phyloP scores from a whole-genome alignment of 2,113 vertebrate genomes.

The Pachycephala philippinensis region DNA sequence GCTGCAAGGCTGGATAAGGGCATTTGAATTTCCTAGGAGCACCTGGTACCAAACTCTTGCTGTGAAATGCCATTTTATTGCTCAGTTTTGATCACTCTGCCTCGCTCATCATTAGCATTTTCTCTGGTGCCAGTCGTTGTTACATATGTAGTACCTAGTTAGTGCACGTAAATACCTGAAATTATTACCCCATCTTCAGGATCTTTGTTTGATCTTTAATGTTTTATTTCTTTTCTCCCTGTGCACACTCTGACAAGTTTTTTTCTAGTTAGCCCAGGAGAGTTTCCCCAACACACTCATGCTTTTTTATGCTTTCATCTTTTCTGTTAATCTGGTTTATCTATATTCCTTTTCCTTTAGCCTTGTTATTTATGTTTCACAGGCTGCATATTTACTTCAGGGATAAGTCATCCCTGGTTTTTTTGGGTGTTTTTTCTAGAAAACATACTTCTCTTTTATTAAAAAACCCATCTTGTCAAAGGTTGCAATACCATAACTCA shows the following conservation, averaged over 20 bases:
- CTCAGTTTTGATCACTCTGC: neutral
- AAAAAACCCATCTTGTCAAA: neutral
- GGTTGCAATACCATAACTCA: neutral
- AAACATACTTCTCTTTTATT: neutral
- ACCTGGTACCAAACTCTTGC: neutral
- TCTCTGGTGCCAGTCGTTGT: neutral
- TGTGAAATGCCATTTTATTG: neutral
- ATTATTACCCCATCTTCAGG: neutral
- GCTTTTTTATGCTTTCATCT: constrained; percentile 25
- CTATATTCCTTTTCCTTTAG: constrained; percentile 50
- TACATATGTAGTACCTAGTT: neutral
- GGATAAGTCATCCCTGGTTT: neutral
- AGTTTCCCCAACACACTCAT: neutral
- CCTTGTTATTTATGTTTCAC: constrained; percentile 36
- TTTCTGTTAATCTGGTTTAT: constrained; percentile 42
- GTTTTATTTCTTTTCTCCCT: neutral
- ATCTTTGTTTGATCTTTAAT: constrained; percentile 14
- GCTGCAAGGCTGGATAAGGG: neutral
- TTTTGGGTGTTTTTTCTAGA: neutral
- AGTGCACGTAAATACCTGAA: neutral
- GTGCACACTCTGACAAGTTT: neutral
- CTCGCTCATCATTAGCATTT: neutral
- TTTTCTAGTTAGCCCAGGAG: neutral
- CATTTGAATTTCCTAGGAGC: neutral
- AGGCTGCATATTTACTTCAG: neutral